Conservation (phyloP, 2,113 vertebrate genomes). For the Pica pica region DNA sequence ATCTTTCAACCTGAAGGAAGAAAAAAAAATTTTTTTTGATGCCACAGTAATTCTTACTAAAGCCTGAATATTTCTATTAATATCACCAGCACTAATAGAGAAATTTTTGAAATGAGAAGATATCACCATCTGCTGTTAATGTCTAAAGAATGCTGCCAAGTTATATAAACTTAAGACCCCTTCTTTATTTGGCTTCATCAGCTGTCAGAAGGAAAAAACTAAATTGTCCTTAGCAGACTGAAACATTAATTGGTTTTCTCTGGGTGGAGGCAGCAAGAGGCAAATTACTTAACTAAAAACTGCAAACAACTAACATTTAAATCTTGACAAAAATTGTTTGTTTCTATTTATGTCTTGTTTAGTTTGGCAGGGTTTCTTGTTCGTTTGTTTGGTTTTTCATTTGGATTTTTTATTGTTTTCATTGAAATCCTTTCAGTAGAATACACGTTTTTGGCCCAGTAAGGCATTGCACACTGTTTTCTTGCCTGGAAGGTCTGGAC, state of each 20-base stretch:
- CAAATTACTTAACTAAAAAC: not conserved
- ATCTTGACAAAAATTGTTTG: not conserved
- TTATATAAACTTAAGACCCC: not conserved
- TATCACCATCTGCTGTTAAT: not conserved
- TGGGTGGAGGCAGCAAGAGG: not conserved
- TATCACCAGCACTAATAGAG: not conserved
- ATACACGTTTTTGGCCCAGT: accelerated
- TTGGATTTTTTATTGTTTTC: not conserved
- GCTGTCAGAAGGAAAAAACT: not conserved
- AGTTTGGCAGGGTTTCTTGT: accelerated
- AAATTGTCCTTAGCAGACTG: not conserved
- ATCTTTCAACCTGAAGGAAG: not conserved
- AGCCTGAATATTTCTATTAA: not conserved
- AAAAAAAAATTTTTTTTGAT: not conserved
- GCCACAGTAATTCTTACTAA: not conserved
- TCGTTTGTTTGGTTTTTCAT: accelerated
- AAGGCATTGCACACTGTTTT: not conserved
- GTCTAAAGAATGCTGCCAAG: not conserved
- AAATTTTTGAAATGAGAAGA: not conserved
- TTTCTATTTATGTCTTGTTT: no score
- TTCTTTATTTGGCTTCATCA: not conserved
- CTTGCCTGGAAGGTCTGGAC: not conserved
- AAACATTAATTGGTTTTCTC: not conserved
- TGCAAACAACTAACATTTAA: not conserved
- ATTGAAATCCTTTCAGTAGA: not conserved